Evolutionary conservation across 2,113 vertebrate genomes (phyloP), one percentile per base, ranked within the genome.

Genomic region (Tenrec ecaudatus): DNA sequence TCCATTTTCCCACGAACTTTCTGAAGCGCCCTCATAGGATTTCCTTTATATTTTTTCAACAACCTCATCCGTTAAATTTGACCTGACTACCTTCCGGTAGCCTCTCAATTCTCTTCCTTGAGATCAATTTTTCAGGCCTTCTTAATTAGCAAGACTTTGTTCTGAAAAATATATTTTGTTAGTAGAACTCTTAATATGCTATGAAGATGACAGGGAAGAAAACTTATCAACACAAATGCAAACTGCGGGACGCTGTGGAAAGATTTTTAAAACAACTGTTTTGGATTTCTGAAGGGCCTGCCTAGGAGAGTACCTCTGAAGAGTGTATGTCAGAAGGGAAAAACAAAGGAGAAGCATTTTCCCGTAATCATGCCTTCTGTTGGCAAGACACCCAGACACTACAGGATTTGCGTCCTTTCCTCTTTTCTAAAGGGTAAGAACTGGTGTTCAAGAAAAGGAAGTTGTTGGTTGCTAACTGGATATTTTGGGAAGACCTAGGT

Each of bases 351-450:
- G 77, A 96, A 91, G 89, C 82, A 92, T 95, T 94, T 97, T 97
- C 96, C 95, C 80, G 82, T 88, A 96, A 87, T 91, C 88, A 92
- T 91, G 91, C 90, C 60, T 94, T 96, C 96, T 93, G 88, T 64
- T 96, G 96, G 97, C 97, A 97, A 97, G 98, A 98, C 98, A 80
- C 85, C 90, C 96, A 76, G 91, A 97, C 85, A 86, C 80, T 92
- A 97, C 97, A 97, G 97, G 97, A 98, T 97, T 96, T 98, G 97
- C 87, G 94, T 97, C 94, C 97, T 96, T 96, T 92, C 91, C 95
- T 94, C 92, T 86, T 43, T 58, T 58, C 38, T 62, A 53, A 97
- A 92, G 96, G 96, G 88, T 96, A 95, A 96, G 96, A 95, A 97
- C 83, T 85, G 57, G 58, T 66, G 69, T 91, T 47, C 58, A 89